phyloP scores from a whole-genome alignment of 2,113 vertebrate species.

The Hystrix brachyura region DNA sequence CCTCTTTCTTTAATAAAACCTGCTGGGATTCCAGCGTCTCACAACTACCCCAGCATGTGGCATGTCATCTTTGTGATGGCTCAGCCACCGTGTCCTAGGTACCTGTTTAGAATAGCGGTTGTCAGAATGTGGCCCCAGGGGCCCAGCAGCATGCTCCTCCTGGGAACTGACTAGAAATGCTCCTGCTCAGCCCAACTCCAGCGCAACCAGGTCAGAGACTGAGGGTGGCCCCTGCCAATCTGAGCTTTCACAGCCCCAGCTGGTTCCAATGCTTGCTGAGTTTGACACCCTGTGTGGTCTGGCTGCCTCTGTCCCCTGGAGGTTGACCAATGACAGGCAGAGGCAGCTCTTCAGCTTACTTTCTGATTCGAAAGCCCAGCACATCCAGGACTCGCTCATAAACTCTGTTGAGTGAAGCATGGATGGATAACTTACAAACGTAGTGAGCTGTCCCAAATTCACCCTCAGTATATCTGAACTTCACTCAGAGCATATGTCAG shows the following conservation, averaged over 20 bases:
- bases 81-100: not conserved
- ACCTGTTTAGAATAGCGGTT: not conserved
- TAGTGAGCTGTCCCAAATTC: not conserved
- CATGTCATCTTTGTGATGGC: not conserved
- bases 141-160: not conserved
- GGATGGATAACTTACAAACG: not conserved
- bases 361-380: not conserved
- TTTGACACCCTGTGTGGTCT: not conserved
- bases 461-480: not conserved
- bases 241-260: not conserved
- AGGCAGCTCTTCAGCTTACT: not conserved
- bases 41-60: not conserved
- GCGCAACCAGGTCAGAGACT: not conserved
- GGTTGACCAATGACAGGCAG: not conserved
- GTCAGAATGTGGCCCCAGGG: not conserved
- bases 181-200: rapidly evolving
- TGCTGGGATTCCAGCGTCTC: not conserved
- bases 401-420: not conserved
- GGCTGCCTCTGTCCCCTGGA: not conserved
- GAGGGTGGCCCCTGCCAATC: too few relatives aligned
- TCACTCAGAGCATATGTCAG: rapidly evolving
- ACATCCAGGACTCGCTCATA: not conserved
- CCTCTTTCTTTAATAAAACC: not conserved
- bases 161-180: not conserved
- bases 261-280: rapidly evolving